Evolutionary conservation across 1,140 invertebrate genomes (phyloP).

Genomic region (Zaprionus nigranus): DNA sequence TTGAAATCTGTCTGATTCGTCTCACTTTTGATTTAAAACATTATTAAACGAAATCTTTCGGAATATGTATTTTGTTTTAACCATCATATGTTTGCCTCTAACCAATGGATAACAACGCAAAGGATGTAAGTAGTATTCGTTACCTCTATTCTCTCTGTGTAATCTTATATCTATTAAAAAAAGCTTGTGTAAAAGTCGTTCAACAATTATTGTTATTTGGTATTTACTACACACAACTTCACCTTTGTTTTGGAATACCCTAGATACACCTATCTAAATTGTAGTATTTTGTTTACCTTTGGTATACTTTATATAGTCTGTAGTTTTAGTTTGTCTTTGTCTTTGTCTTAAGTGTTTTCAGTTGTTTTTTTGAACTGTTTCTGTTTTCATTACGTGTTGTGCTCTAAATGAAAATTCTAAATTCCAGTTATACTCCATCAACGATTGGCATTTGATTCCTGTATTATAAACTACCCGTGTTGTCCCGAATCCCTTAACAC

Average conservation of each 20-base stretch:
- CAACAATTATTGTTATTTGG: slow-evolving; percentile 37
- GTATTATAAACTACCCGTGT: slow-evolving; percentile 5
- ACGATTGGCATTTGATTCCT: slow-evolving; percentile 54
- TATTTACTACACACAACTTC: slow-evolving; percentile 46
- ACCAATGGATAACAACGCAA: slow-evolving; percentile 77
- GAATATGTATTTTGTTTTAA: slow-evolving; percentile 73
- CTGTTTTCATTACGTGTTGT: slow-evolving; percentile 47
- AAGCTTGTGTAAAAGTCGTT: slow-evolving; percentile 56
- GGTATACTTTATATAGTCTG: slow-evolving; percentile 6
- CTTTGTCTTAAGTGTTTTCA: slow-evolving; percentile 18
- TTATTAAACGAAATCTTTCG: slow-evolving; percentile 5
- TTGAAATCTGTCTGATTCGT: not conserved
- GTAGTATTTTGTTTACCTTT: not conserved
- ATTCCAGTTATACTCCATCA: slow-evolving; percentile 50
- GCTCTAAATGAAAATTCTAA: slow-evolving; percentile 54
- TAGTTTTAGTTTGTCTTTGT: slow-evolving; percentile 9
- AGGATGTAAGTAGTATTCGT: slow-evolving; percentile 81
- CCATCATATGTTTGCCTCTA: slow-evolving; percentile 52
- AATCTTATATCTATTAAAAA: slow-evolving; percentile 23
- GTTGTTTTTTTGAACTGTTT: slow-evolving; percentile 4
- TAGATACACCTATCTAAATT: slow-evolving; percentile 30
- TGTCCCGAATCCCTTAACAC: slow-evolving; percentile 46
- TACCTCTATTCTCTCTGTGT: slow-evolving; percentile 41
- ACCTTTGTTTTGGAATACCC: slow-evolving; percentile 27
- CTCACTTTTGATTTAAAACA: not conserved